phyloP scores from a whole-genome alignment of 2,888 invertebrate species.

The Theodoxus fluviatilis region DNA sequence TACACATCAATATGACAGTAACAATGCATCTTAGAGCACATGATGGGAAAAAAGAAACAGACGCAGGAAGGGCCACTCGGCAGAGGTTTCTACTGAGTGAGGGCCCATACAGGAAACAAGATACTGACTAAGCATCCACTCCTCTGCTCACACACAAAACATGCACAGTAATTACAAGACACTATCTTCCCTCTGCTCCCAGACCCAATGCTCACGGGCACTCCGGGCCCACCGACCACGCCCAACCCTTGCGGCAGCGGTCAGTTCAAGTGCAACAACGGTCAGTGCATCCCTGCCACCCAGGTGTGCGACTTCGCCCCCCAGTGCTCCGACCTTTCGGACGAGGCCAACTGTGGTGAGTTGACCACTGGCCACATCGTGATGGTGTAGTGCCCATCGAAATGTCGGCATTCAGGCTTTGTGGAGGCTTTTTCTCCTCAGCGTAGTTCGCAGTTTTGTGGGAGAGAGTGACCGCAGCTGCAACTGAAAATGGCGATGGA shows the following conservation, averaged over 20 bases:
- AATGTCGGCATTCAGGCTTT: too few species aligned
- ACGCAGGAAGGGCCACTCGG: not conserved
- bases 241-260: conserved; percentile 44
- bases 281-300: conserved; percentile 41
- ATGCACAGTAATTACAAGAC: not conserved
- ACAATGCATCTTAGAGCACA: not conserved
- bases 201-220: conserved; percentile 39
- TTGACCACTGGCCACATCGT: conserved; percentile 21
- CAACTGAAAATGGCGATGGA: too few species aligned
- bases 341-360: conserved; percentile 55
- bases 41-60: too few species aligned
- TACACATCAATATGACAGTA: not conserved
- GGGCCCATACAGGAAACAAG: too few species aligned
- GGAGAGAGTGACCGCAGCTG: too few species aligned
- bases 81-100: not conserved
- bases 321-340: conserved; percentile 49
- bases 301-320: conserved; percentile 53
- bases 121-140: too few species aligned
- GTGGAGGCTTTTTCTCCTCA: too few species aligned
- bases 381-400: too few species aligned
- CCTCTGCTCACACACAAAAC: too few species aligned
- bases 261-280: conserved; percentile 38
- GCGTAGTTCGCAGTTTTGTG: too few species aligned
- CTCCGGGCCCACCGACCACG: conserved; percentile 42
- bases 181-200: conserved; percentile 8